phyloP scores from a whole-genome alignment of 2,113 vertebrate genomes.

The Strix aluco region DNA sequence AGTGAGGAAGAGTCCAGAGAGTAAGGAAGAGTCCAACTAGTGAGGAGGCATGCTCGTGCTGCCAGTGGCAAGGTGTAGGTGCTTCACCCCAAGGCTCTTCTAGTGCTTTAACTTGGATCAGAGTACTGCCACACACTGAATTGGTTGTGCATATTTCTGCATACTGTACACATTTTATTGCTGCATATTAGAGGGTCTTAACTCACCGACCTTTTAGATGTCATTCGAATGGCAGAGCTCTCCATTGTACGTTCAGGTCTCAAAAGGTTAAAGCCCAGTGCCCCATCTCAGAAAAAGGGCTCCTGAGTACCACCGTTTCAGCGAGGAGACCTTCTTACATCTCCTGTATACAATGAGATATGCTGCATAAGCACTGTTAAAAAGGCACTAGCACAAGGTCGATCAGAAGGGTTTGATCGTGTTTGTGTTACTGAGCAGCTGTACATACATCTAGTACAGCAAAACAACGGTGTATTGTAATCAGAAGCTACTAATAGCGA shows the following conservation, averaged over 20 bases:
- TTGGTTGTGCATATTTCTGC: background rate
- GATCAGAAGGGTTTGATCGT: background rate
- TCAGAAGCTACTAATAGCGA: background rate
- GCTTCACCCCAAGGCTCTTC: background rate
- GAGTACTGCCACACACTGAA: background rate
- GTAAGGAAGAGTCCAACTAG: background rate
- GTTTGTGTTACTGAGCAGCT: background rate
- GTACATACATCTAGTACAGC: background rate
- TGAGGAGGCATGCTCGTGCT: background rate
- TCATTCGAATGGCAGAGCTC: background rate
- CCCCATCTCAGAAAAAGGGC: background rate
- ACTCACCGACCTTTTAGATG: background rate
- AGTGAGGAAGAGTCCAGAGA: background rate
- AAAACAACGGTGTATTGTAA: background rate
- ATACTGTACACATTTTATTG: background rate
- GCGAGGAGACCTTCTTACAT: background rate
- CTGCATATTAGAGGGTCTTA: accelerated
- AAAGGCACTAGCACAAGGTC: background rate
- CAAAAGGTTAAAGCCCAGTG: background rate
- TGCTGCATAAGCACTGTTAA: background rate
- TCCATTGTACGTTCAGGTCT: background rate
- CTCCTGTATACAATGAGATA: accelerated
- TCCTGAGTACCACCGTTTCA: background rate
- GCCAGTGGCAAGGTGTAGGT: background rate
- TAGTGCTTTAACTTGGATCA: background rate